Conservation (phyloP, 2,888 invertebrate species). For the Synanthedon andrenaeformis region DNA sequence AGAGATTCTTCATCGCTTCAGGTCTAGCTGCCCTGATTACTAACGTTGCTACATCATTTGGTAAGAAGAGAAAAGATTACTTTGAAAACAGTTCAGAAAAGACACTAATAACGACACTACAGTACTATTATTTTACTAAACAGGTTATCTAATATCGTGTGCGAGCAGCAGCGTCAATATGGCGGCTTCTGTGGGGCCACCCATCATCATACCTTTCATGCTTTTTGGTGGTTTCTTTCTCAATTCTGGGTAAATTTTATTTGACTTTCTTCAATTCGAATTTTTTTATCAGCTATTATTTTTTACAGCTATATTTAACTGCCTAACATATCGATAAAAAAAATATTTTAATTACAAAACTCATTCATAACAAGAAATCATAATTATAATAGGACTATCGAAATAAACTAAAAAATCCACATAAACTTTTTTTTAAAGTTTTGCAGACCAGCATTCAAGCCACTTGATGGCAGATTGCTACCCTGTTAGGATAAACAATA, state of each 20-base stretch:
- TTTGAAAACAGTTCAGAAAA: slow-evolving; percentile 6
- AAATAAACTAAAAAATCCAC: too few species aligned
- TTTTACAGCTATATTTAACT: background rate
- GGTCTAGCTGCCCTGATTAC: slow-evolving; percentile 85
- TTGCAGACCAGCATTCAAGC: too few species aligned
- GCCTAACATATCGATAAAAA: too few species aligned
- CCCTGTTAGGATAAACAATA: too few species aligned
- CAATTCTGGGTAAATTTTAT: slow-evolving; percentile 79
- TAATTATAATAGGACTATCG: too few species aligned
- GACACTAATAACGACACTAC: too few species aligned
- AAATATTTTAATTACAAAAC: too few species aligned
- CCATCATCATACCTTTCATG: slow-evolving; percentile 92
- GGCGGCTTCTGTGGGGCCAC: slow-evolving; percentile 91
- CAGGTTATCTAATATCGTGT: slow-evolving; percentile 93
- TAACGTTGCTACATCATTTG: slow-evolving; percentile 90
- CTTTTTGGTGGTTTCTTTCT: slow-evolving; percentile 96
- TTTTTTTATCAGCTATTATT: too few species aligned
- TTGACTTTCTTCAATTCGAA: too few species aligned
- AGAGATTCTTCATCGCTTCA: slow-evolving; percentile 79
- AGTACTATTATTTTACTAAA: background rate
- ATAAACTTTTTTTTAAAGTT: too few species aligned
- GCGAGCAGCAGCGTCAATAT: slow-evolving; percentile 85
- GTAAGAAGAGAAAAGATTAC: slow-evolving; percentile 48
- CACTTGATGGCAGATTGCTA: too few species aligned
- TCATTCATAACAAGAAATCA: background rate